Evolutionary conservation across 2,113 vertebrate species (phyloP), one percentile per base, ranked within the genome.

Genomic region (Ursus arctos): DNA sequence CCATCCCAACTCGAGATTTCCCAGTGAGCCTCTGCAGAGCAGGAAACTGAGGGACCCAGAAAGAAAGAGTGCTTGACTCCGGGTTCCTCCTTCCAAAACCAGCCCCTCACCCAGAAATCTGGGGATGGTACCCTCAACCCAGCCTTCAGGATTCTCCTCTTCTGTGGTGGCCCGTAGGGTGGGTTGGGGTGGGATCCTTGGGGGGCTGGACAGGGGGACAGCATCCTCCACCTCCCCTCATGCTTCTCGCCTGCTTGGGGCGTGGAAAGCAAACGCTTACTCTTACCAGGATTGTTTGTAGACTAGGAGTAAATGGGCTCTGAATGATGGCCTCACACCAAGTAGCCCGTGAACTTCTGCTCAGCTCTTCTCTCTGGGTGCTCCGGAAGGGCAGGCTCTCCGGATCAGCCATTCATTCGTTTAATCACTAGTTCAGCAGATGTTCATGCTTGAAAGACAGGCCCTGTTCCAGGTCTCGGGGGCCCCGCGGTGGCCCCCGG

Each of bases 281-380:
- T 69, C 16, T 65, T 53, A 12, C 53, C 16, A 33, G 65, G 51
- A 22, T 15, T 2, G 40, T 84, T 15, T 7, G 10, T 55, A 47
- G 85, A 59, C 36, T 12, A 24, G 47, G 69, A 84, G 49, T 43
- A 22, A 77, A 4, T 13, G 55, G 61, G 55, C 65, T 88, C 55
- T 1, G 36, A 28, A 71, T 1, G 47, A 65, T 3, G 4, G 31
- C 57, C 65, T 33, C 63, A 26, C 1, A 14, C 1, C 0, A 33
- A 61, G 85, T 5, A 7, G 57, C 28, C 2, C 1, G 0, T 26
- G 51, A 77, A 26, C 31, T 63, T 51, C 86, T 31, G 69, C 43
- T 55, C 67, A 24, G 71, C 61, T 40, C 51, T 77, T 61, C 40
- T 69, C 77, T 76, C 72, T 28, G n/a, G 6, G 55, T 28, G 26